Conservation (phyloP, 1,140 invertebrate genomes). For the Anoplophora glabripennis region DNA sequence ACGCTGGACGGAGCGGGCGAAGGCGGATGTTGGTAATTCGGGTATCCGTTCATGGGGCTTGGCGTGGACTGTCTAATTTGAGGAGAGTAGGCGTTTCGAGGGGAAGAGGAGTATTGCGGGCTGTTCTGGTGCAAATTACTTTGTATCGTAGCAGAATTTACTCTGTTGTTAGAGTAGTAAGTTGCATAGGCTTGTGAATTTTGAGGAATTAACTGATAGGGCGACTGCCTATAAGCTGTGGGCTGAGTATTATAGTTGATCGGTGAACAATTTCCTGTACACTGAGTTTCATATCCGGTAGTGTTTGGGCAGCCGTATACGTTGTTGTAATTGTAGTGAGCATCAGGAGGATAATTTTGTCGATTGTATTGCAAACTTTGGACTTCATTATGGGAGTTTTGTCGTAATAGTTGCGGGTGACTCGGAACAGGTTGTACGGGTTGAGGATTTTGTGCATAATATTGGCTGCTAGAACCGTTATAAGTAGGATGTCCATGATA, state of each 20-base stretch:
- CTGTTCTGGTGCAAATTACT: conserved; percentile 9
- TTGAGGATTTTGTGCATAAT: too few species aligned
- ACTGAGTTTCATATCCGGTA: conserved; percentile 3
- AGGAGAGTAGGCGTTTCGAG: too few species aligned
- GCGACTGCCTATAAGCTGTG: conserved; percentile 23
- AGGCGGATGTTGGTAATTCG: conserved; percentile 37
- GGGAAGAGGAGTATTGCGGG: too few species aligned
- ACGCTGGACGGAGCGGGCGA: conserved; percentile 27
- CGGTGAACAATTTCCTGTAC: not conserved
- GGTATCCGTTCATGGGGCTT: conserved; percentile 17
- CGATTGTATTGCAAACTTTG: conserved; percentile 9
- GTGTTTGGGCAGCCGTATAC: not conserved
- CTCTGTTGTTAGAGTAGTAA: conserved; percentile 4
- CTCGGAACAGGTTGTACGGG: not conserved
- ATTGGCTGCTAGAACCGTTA: too few species aligned
- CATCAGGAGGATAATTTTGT: not conserved
- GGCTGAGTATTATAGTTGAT: not conserved
- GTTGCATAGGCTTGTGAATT: conserved; percentile 25
- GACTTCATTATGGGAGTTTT: not conserved
- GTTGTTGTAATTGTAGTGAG: not conserved
- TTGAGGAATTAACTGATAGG: conserved; percentile 30
- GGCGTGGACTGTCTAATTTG: conserved; percentile 27
- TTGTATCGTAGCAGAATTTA: not conserved
- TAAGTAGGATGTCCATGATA: too few species aligned
- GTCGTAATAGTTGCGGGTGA: not conserved